Evolutionary conservation across 2,888 invertebrate genomes (phyloP).

Genomic region (Pheosia gnoma): DNA sequence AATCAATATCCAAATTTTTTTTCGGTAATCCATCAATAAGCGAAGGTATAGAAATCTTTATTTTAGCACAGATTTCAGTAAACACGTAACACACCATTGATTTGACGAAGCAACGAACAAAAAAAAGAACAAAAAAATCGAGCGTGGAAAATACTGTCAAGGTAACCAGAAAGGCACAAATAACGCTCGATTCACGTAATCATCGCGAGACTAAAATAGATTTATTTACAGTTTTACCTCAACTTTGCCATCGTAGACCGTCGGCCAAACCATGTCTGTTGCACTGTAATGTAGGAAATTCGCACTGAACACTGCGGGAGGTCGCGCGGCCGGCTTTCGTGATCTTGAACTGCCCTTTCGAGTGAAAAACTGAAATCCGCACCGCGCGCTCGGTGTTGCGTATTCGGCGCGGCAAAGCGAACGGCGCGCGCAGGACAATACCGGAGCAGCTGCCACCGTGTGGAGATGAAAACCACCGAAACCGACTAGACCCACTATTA

Average conservation of each 20-base stretch:
- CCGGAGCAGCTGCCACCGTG: conserved; percentile 49
- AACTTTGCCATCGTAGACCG: conserved; percentile 69
- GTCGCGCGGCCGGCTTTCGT: conserved; percentile 68
- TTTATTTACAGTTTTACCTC: conserved; percentile 55
- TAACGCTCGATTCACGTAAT: conserved; percentile 55
- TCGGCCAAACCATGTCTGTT: conserved; percentile 75
- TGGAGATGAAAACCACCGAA: conserved; percentile 59
- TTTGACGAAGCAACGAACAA: no score
- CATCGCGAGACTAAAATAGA: conserved; percentile 49
- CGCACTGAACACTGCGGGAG: conserved; percentile 57
- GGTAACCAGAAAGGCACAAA: conserved; percentile 44
- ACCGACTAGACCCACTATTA: conserved; percentile 40
- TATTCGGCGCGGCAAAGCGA: conserved; percentile 58
- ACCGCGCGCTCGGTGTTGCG: conserved; percentile 67
- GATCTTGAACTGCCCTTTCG: conserved; percentile 84
- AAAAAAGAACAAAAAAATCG: conserved; percentile 38
- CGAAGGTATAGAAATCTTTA: neutral
- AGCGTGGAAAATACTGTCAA: conserved; percentile 50
- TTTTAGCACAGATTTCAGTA: neutral
- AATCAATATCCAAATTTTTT: neutral
- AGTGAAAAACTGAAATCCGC: conserved; percentile 71
- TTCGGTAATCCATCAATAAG: no score
- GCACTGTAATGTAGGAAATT: conserved; percentile 52
- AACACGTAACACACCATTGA: conserved; percentile 7
- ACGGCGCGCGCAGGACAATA: conserved; percentile 69